Conservation (phyloP, 2,113 vertebrate genomes). For the Gallinago media region DNA sequence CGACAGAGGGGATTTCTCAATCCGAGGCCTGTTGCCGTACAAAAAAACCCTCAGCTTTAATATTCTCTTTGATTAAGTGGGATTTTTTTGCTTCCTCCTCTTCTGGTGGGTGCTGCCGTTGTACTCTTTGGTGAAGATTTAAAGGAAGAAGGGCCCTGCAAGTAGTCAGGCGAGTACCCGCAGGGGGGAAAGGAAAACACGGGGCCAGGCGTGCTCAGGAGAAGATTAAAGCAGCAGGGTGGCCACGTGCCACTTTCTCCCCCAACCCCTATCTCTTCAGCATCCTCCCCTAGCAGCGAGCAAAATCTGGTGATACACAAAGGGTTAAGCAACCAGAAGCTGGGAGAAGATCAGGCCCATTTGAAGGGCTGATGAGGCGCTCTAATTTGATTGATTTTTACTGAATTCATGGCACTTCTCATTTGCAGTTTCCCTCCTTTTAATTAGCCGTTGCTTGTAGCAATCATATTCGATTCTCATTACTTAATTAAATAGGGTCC, state of each 20-base stretch:
- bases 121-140: not conserved
- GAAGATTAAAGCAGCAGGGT: not conserved
- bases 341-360: not conserved
- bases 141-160: not conserved
- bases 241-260: not conserved
- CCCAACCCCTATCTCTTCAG: rapidly evolving
- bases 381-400: constrained; percentile 63
- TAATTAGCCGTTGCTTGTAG: constrained; percentile 63
- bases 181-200: not conserved
- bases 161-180: not conserved
- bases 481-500: constrained; percentile 53
- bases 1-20: not conserved
- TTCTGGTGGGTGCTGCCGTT: not conserved
- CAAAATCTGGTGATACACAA: not conserved
- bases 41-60: constrained; percentile 26
- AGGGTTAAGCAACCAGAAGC: not conserved
- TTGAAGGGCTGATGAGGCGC: not conserved
- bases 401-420: constrained; percentile 40
- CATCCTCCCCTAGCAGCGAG: rapidly evolving
- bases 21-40: not conserved
- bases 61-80: constrained; percentile 52
- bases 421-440: constrained; percentile 60
- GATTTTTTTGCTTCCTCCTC: constrained; percentile 26
- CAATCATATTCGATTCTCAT: constrained; percentile 62
- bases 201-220: rapidly evolving